Percentiles rank a stretch among this genome's conserved stretches.
These are phyloP conservation scores for Stomorhina lunata DNA, from an alignment of 2,888 invertebrate genomes.

Conservation along the genomic window DNA sequence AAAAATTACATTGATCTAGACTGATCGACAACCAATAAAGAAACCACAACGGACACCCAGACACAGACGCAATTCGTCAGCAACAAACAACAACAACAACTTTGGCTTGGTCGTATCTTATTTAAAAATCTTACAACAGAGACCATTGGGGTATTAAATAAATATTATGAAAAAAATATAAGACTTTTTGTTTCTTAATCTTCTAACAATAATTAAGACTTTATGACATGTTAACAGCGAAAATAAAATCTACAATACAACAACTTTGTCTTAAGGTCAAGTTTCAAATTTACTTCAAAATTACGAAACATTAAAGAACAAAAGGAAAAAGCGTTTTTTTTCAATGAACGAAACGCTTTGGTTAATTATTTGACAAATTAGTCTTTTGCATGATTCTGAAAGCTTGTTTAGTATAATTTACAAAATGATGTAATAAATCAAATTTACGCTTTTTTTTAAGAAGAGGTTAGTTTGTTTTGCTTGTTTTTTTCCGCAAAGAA, in stretches of 20 bases:
- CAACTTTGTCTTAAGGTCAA: conserved; percentile 50
- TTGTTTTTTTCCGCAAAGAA: too few relatives aligned
- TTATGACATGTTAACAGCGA: conserved; percentile 26
- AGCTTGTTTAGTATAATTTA: conserved; percentile 52
- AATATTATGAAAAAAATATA: background rate
- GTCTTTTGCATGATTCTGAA: conserved; percentile 43
- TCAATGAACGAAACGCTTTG: background rate
- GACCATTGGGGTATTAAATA: conserved; percentile 17
- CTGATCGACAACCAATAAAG: background rate
- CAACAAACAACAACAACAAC: background rate
- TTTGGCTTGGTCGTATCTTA: background rate
- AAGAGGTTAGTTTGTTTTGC: conserved; percentile 8
- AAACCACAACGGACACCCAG: background rate
- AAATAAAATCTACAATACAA: background rate
- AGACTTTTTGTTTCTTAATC: conserved; percentile 20
- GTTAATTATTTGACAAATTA: conserved; percentile 48
- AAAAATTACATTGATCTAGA: conserved; percentile 2
- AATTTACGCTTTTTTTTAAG: conserved; percentile 46
- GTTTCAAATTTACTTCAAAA: conserved; percentile 10
- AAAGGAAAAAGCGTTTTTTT: background rate
- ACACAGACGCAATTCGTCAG: conserved; percentile 10
- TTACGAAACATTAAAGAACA: conserved; percentile 14
- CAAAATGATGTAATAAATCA: conserved; percentile 58
- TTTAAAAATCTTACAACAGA: background rate
- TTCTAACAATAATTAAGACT: conserved; percentile 21